Evolutionary conservation across 2,113 vertebrate species (phyloP).

Genomic region (Camelus bactrianus): DNA sequence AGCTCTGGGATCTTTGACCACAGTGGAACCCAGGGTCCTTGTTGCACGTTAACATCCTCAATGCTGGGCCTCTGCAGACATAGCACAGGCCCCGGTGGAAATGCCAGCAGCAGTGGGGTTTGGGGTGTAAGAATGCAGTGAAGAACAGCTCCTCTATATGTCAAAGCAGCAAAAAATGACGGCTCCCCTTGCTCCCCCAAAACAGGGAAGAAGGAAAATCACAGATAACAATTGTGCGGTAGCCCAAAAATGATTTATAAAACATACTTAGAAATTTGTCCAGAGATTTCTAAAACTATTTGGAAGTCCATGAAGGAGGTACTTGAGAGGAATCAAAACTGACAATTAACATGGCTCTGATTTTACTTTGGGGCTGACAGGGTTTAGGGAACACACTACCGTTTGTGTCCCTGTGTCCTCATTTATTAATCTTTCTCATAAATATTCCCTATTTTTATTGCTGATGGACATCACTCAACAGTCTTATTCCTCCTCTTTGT

Average conservation of each 20-base stretch:
- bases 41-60: not conserved
- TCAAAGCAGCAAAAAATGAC: not conserved
- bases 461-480: not conserved
- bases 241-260: not conserved
- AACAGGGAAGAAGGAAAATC: not conserved
- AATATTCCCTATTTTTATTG: not conserved
- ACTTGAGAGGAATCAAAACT: not conserved
- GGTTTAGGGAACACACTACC: not conserved
- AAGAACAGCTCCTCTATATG: not conserved
- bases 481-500: not conserved
- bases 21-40: not conserved
- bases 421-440: not conserved
- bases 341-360: not conserved
- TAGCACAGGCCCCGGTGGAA: not conserved
- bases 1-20: not conserved
- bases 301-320: not conserved
- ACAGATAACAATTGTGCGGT: not conserved
- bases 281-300: constrained; percentile 27
- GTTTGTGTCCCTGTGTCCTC: not conserved
- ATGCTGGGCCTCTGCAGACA: not conserved
- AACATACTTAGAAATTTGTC: not conserved
- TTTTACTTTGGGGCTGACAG: not conserved
- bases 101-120: not conserved
- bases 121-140: not conserved
- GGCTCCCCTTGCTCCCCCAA: not conserved